Conservation (phyloP, 1,140 invertebrate genomes). For the Oscheius sp. region DNA sequence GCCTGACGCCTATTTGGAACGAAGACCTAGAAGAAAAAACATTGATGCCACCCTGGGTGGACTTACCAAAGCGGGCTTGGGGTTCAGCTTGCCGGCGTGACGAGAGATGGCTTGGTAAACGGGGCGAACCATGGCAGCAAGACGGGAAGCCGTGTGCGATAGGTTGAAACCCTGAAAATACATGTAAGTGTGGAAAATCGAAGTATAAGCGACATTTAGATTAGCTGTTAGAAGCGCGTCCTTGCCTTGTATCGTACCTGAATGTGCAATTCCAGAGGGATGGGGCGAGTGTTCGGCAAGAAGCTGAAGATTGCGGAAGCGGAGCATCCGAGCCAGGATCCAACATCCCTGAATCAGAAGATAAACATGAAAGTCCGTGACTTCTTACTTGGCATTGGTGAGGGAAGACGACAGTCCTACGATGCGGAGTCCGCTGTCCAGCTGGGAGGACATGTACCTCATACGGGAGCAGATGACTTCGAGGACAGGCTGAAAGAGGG, state of each 20-base stretch:
- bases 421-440: constrained; percentile 84
- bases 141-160: constrained; percentile 88
- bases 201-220: too few relatives aligned
- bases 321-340: constrained; percentile 92
- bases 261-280: constrained; percentile 90
- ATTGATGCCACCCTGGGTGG: background rate
- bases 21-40: constrained; percentile 66
- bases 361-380: too few relatives aligned
- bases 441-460: constrained; percentile 93
- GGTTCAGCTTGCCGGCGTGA: constrained; percentile 71
- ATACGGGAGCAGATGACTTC: constrained; percentile 96
- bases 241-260: too few relatives aligned
- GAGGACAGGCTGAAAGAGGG: constrained; percentile 71
- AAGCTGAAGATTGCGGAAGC: constrained; percentile 94
- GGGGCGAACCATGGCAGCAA: constrained; percentile 95
- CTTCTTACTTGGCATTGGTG: constrained; percentile 88
- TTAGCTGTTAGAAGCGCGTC: too few relatives aligned
- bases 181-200: too few relatives aligned
- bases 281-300: constrained; percentile 90
- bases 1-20: constrained; percentile 91
- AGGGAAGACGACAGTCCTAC: constrained; percentile 90
- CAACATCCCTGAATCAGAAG: too few relatives aligned
- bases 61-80: constrained; percentile 81
- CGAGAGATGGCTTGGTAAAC: constrained; percentile 76
- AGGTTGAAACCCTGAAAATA: constrained; percentile 90